Evolutionary conservation across 2,797 vertebrate genomes (phyloP).

Genomic region (Coranthus polyacanthus): DNA sequence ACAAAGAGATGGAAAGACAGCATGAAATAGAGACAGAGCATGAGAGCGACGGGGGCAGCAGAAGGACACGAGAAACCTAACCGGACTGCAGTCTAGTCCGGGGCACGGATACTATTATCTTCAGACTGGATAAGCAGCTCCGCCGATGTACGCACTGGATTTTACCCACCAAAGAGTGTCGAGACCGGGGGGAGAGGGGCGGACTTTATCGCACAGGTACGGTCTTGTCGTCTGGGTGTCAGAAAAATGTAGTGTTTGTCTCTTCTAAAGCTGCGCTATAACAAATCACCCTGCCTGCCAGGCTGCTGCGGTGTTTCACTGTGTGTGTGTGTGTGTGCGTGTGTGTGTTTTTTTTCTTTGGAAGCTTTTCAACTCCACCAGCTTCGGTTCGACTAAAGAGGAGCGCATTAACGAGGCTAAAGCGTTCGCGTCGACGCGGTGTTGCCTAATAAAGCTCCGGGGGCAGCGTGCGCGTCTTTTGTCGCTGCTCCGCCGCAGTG

Average conservation of each 20-base stretch:
- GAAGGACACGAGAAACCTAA: constrained; percentile 53
- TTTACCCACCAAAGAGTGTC: constrained; percentile 68
- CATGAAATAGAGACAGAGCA: constrained; percentile 44
- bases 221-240: constrained; percentile 30
- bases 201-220: constrained; percentile 75
- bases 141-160: constrained; percentile 77
- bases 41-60: constrained; percentile 55
- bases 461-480: constrained; percentile 48
- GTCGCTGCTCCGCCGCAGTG: constrained; percentile 70
- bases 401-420: not conserved
- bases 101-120: constrained; percentile 52
- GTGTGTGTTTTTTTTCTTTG: not conserved
- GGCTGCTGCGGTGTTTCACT: constrained; percentile 21
- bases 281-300: constrained; percentile 22
- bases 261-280: constrained; percentile 24
- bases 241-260: constrained; percentile 18
- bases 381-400: not conserved
- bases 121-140: constrained; percentile 56
- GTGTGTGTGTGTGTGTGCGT: too few relatives aligned
- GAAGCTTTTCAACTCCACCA: not conserved
- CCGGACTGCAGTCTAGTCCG: constrained; percentile 51
- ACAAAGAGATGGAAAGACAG: constrained; percentile 61
- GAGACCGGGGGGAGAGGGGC: constrained; percentile 58
- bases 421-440: constrained; percentile 11
- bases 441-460: constrained; percentile 39